phyloP scores from a whole-genome alignment of 2,113 vertebrate genomes.

The Thomomys bottae region DNA sequence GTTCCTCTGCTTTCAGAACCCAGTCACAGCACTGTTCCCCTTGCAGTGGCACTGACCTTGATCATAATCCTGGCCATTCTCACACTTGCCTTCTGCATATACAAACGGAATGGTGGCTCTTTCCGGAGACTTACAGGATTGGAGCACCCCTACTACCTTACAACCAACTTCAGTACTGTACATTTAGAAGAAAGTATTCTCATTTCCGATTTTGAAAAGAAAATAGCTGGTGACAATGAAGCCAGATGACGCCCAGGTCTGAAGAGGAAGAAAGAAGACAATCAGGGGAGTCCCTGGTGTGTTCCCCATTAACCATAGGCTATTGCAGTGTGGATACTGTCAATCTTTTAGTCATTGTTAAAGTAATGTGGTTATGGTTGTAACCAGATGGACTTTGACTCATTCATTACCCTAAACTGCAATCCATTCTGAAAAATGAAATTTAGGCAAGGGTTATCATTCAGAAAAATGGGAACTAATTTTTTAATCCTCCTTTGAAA shows the following conservation, averaged over 20 bases:
- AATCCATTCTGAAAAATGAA: constrained; percentile 46
- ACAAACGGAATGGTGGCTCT: constrained; percentile 84
- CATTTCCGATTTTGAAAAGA: constrained; percentile 91
- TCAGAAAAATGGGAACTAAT: constrained; percentile 46
- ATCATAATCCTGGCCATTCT: constrained; percentile 85
- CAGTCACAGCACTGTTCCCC: constrained; percentile 82
- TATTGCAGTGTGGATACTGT: neutral
- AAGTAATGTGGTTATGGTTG: constrained; percentile 25
- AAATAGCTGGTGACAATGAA: constrained; percentile 81
- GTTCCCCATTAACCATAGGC: constrained; percentile 24
- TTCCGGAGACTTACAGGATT: constrained; percentile 84
- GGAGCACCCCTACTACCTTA: constrained; percentile 87
- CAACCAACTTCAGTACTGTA: constrained; percentile 83
- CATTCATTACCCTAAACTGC: constrained; percentile 40
- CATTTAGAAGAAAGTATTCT: constrained; percentile 93
- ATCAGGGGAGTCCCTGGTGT: neutral
- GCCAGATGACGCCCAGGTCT: neutral
- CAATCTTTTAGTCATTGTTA: constrained; percentile 39
- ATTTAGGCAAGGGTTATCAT: constrained; percentile 6
- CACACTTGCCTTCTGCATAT: constrained; percentile 86
- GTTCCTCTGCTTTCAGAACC: constrained; percentile 85
- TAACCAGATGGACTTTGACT: constrained; percentile 51
- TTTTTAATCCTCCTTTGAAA: constrained; percentile 1
- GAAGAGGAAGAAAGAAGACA: neutral
- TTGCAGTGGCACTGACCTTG: constrained; percentile 85